A percentile compares a stretch with the other conserved stretches of the same genome.
These are phyloP conservation scores for Neoniphon sammara DNA, from an alignment of 2,797 vertebrate species.

Conservation along the genomic window DNA sequence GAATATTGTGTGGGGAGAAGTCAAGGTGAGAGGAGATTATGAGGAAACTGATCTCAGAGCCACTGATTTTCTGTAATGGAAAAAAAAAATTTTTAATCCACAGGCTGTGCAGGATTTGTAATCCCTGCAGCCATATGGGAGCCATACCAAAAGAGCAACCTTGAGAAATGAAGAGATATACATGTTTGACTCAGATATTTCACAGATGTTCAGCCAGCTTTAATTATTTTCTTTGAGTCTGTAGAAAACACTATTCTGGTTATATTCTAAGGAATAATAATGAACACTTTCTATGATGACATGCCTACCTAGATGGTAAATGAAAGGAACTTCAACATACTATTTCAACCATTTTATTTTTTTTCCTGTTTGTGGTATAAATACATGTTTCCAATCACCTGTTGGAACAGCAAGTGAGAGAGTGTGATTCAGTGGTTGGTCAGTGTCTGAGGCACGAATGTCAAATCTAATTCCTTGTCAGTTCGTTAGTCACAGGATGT, in stretches of 20 bases:
- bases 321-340: conserved; percentile 16
- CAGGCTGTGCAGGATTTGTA: conserved; percentile 37
- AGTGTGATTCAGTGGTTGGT: conserved; percentile 26
- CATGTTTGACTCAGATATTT: conserved; percentile 10
- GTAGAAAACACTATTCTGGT: not conserved
- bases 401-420: conserved; percentile 10
- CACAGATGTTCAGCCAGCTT: conserved; percentile 5
- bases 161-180: conserved; percentile 3
- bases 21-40: conserved; percentile 57
- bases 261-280: conserved; percentile 29
- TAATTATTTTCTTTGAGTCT: conserved; percentile 19
- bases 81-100: conserved; percentile 31
- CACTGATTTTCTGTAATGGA: conserved; percentile 45
- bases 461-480: conserved; percentile 8
- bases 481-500: conserved; percentile 48
- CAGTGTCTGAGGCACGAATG: conserved; percentile 39
- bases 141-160: conserved; percentile 30
- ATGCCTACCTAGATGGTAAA: conserved; percentile 9
- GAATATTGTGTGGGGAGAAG: conserved; percentile 9
- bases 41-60: conserved; percentile 31
- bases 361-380: not conserved
- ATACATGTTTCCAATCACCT: conserved; percentile 45
- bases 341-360: not conserved
- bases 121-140: conserved; percentile 29
- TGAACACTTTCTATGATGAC: conserved; percentile 13